phyloP scores from a whole-genome alignment of 2,797 vertebrate species.

The Anolis apletophallus region DNA sequence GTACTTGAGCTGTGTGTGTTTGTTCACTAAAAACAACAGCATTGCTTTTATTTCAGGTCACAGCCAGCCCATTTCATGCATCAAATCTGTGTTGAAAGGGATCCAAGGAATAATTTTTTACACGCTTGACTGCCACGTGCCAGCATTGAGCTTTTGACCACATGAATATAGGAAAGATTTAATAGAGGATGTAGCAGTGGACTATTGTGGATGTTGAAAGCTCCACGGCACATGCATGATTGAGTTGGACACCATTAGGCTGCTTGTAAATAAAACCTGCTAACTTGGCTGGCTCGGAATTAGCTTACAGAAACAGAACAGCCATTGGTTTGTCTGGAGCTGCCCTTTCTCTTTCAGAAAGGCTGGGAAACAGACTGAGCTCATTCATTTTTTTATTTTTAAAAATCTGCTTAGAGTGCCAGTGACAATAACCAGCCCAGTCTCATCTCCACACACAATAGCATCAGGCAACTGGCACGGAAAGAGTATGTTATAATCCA shows the following conservation, averaged over 20 bases:
- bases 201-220: conserved; percentile 68
- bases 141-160: conserved; percentile 61
- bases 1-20: not conserved
- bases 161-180: conserved; percentile 71
- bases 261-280: conserved; percentile 67
- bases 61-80: conserved; percentile 67
- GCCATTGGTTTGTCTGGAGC: conserved; percentile 48
- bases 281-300: conserved; percentile 51
- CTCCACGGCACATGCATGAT: conserved; percentile 70
- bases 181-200: conserved; percentile 72
- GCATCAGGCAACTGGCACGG: conserved; percentile 21
- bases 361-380: not conserved
- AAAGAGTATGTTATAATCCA: conserved; percentile 30
- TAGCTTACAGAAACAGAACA: conserved; percentile 55
- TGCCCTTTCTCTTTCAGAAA: conserved; percentile 34
- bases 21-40: conserved; percentile 69
- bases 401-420: not conserved
- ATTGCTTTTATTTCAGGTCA: conserved; percentile 72
- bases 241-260: conserved; percentile 64
- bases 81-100: conserved; percentile 70
- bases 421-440: conserved; percentile 9
- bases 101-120: conserved; percentile 71
- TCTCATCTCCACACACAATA: conserved; percentile 34
- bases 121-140: conserved; percentile 65
- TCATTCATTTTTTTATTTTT: not conserved